Conservation (phyloP, 2,888 invertebrate species). For the Chymomyza procnemis region DNA sequence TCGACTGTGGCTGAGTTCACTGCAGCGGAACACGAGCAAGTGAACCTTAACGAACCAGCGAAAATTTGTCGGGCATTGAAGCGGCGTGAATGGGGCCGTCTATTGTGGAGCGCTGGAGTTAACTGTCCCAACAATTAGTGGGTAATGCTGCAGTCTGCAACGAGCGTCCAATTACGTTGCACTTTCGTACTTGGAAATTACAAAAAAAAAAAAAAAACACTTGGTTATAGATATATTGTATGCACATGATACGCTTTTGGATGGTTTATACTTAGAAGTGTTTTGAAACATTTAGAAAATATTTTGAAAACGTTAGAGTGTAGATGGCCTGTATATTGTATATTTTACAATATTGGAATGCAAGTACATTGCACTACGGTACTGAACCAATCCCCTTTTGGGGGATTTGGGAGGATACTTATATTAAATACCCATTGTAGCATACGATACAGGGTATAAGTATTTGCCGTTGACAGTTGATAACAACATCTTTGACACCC, state of each 20-base stretch:
- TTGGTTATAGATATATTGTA: not conserved
- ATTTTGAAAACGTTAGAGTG: too few species aligned
- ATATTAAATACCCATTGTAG: too few species aligned
- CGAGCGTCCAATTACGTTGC: not conserved
- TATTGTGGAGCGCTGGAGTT: not conserved
- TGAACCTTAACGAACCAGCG: conserved; percentile 54
- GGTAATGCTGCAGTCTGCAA: not conserved
- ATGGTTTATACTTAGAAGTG: too few species aligned
- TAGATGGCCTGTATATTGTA: too few species aligned
- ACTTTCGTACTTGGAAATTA: not conserved
- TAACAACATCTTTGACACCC: too few species aligned
- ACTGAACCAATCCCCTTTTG: too few species aligned
- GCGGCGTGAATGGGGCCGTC: conserved; percentile 27
- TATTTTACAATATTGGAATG: too few species aligned
- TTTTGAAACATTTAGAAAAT: too few species aligned
- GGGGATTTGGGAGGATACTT: too few species aligned
- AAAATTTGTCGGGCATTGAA: conserved; percentile 40
- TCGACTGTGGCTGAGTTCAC: not conserved
- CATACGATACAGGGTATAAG: too few species aligned
- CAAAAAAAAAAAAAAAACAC: not conserved
- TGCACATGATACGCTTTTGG: not conserved
- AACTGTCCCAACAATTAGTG: not conserved
- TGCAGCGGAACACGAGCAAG: conserved; percentile 35
- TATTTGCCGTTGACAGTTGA: too few species aligned
- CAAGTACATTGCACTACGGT: too few species aligned